phyloP scores from a whole-genome alignment of 2,113 vertebrate species.

The Sapayoa aenigma region DNA sequence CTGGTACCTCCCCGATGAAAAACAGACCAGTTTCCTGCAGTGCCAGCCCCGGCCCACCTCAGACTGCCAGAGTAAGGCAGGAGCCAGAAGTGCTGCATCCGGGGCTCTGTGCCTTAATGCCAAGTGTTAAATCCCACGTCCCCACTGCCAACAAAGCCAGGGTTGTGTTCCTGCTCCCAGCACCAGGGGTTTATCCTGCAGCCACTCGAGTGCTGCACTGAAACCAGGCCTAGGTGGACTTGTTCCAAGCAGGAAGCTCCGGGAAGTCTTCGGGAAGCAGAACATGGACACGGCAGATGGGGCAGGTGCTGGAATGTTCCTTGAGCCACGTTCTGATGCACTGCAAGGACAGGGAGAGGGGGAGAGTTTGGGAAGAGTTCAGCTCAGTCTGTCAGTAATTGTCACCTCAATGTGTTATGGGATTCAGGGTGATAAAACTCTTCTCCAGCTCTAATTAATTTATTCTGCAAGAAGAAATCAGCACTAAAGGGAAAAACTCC shows the following conservation, averaged over 20 bases:
- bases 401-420: too few species aligned
- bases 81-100: neutral
- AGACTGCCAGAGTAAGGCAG: neutral
- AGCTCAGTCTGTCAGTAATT: fast-evolving
- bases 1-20: neutral
- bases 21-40: neutral
- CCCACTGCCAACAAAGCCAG: neutral
- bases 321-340: constrained; percentile 87
- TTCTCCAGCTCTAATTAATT: too few species aligned
- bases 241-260: constrained; percentile 62
- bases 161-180: neutral
- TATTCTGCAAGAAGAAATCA: neutral
- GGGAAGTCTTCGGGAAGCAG: constrained; percentile 82
- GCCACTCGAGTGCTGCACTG: neutral
- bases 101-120: fast-evolving
- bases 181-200: neutral
- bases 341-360: constrained; percentile 62
- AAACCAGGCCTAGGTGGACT: neutral
- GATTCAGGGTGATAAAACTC: too few species aligned
- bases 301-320: constrained; percentile 84
- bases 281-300: constrained; percentile 78
- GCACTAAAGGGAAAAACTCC: too few species aligned
- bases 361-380: neutral
- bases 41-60: neutral
- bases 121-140: neutral